phyloP scores from a whole-genome alignment of 2,113 vertebrate genomes.

The Holacanthus passer region DNA sequence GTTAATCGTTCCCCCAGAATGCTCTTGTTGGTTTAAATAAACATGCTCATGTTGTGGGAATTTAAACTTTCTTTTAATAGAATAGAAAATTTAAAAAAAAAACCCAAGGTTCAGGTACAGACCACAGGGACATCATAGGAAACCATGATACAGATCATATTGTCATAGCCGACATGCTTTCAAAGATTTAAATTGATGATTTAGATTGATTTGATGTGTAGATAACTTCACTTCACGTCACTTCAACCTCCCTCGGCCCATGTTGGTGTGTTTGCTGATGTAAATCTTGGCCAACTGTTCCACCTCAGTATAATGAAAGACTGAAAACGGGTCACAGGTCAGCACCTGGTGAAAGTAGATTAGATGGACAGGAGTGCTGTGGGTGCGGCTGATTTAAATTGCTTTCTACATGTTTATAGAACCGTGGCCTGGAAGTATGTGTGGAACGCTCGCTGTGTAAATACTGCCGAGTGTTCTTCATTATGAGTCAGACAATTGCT shows the following conservation, averaged over 20 bases:
- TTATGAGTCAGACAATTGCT: not conserved
- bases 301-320: not conserved
- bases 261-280: not conserved
- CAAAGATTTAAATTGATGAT: not conserved
- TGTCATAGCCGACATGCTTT: not conserved
- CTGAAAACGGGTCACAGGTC: conserved; percentile 22
- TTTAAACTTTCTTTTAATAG: too few species aligned
- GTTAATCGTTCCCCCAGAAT: too few species aligned
- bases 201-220: too few species aligned
- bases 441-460: conserved; percentile 39
- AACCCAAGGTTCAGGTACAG: too few species aligned
- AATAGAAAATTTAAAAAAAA: too few species aligned
- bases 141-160: not conserved
- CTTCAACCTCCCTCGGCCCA: too few species aligned
- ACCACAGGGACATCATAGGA: not conserved
- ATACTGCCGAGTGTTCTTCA: not conserved
- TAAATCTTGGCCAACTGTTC: too few species aligned
- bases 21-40: too few species aligned
- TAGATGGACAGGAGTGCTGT: conserved; percentile 5
- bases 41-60: too few species aligned
- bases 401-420: conserved; percentile 48
- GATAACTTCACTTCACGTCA: too few species aligned
- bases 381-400: conserved; percentile 42
- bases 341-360: not conserved
- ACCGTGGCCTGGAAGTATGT: conserved; percentile 32